Conservation (phyloP, 2,113 vertebrate species). For the Tinamus guttatus region DNA sequence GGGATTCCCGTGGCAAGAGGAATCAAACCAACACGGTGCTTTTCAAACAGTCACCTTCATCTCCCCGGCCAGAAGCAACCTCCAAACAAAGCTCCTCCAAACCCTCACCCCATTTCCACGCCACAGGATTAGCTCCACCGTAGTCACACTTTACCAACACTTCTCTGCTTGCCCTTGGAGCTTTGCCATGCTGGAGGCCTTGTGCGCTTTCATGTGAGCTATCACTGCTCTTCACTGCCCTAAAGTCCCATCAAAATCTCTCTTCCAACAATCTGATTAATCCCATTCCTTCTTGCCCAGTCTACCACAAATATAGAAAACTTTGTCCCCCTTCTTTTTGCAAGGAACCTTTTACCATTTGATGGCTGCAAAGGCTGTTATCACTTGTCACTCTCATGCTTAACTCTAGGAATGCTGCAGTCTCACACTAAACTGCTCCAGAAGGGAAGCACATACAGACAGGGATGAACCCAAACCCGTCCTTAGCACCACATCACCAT, state of each 20-base stretch:
- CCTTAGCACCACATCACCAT: neutral
- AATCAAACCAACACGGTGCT: neutral
- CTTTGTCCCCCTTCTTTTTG: neutral
- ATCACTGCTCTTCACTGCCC: neutral
- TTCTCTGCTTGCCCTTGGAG: neutral
- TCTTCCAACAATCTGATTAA: neutral
- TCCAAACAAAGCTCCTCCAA: neutral
- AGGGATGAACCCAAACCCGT: neutral
- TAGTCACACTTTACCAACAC: neutral
- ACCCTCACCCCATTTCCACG: neutral
- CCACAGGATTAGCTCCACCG: neutral
- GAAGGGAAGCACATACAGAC: neutral
- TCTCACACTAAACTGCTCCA: neutral
- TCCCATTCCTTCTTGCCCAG: neutral
- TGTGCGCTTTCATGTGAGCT: neutral
- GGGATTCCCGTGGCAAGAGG: neutral
- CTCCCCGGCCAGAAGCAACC: neutral
- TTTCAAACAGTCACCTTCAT: neutral
- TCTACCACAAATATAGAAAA: neutral
- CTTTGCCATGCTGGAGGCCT: neutral
- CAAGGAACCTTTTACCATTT: neutral
- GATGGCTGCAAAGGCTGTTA: neutral
- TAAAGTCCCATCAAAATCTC: neutral
- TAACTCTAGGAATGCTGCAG: rapidly evolving
- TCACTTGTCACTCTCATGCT: neutral